These are phyloP conservation scores for Anguilla pacifica DNA, from an alignment of 2,797 vertebrate genomes.

Conservation along the genomic window DNA sequence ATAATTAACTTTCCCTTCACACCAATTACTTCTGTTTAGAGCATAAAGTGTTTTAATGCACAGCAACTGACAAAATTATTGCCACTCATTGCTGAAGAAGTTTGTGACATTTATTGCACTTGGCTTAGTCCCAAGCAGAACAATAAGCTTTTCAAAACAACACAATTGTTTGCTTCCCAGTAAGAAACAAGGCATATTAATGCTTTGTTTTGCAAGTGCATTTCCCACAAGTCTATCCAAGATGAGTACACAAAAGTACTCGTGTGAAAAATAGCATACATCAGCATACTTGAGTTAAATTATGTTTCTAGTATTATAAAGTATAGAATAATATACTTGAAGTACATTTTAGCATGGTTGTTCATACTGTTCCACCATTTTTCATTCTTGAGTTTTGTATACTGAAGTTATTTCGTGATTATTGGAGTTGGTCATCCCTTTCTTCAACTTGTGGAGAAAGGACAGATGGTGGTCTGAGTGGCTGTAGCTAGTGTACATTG, in stretches of 20 bases:
- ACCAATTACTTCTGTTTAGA: conserved; percentile 29
- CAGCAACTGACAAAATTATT: conserved; percentile 24
- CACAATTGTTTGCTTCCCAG: not conserved
- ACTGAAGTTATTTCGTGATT: too few species aligned
- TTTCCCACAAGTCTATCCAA: not conserved
- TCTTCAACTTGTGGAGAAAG: too few species aligned
- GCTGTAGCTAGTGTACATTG: too few species aligned
- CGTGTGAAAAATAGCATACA: too few species aligned
- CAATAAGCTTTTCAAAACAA: not conserved
- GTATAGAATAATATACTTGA: too few species aligned
- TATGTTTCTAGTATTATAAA: too few species aligned
- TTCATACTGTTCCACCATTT: not conserved
- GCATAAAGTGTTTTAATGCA: conserved; percentile 19
- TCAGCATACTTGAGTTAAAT: too few species aligned
- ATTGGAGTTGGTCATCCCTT: too few species aligned
- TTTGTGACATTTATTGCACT: not conserved
- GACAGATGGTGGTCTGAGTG: too few species aligned
- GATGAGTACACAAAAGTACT: not conserved
- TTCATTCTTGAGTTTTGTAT: too few species aligned
- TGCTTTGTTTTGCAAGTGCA: not conserved
- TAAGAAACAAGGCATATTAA: not conserved
- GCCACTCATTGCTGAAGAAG: conserved; percentile 8
- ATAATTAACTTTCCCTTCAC: conserved; percentile 14
- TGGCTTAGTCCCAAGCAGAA: not conserved
- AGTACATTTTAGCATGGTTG: not conserved